These are phyloP conservation scores for Paradisaea rubra DNA, from an alignment of 2,113 vertebrate genomes.

Conservation along the genomic window DNA sequence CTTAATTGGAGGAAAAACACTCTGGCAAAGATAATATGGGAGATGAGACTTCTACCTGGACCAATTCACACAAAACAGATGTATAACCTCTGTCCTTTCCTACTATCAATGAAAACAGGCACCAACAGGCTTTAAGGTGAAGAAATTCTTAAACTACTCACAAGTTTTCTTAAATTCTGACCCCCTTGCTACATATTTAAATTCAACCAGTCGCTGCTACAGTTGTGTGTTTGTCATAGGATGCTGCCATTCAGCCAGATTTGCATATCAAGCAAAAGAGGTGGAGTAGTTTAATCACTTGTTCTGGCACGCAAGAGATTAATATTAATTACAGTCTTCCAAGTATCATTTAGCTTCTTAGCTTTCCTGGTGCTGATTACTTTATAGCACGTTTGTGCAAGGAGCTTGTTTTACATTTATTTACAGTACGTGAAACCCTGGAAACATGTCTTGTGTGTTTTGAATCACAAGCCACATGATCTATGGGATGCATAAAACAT, in stretches of 20 bases:
- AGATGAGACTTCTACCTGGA: neutral
- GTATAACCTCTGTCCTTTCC: neutral
- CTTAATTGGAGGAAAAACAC: neutral
- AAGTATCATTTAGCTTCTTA: neutral
- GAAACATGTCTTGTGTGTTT: neutral
- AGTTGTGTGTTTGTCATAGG: neutral
- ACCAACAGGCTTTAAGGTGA: neutral
- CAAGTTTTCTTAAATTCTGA: neutral
- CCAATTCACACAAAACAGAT: neutral
- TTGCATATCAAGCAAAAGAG: neutral
- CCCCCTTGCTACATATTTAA: neutral
- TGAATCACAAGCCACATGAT: conserved; percentile 5
- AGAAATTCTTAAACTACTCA: neutral
- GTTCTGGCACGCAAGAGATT: conserved; percentile 15
- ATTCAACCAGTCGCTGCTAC: neutral
- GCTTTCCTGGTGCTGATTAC: neutral
- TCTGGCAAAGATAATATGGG: neutral
- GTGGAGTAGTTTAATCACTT: neutral
- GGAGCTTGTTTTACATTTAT: conserved; percentile 37
- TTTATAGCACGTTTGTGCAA: neutral
- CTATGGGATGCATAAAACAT: neutral
- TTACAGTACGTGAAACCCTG: neutral
- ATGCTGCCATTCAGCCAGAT: neutral
- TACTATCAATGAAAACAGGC: neutral
- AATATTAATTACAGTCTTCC: conserved; percentile 38